Conservation (phyloP, 2,113 vertebrate species). For the Panthera tigris region DNA sequence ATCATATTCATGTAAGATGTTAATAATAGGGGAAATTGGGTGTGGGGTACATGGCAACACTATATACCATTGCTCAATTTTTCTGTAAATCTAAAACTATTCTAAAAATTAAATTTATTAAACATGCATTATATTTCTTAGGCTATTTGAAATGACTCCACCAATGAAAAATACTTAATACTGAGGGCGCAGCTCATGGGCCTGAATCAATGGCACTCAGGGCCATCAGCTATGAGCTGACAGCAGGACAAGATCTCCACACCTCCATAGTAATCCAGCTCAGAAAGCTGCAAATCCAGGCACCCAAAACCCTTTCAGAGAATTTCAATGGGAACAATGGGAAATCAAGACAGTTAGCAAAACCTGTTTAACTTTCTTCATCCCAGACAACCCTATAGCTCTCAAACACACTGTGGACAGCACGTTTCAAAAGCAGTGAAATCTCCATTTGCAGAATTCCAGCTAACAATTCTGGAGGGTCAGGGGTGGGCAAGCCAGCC, state of each 20-base stretch:
- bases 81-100: background rate
- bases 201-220: slow-evolving; percentile 29
- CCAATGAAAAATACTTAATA: slow-evolving; percentile 36
- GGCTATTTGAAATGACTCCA: slow-evolving; percentile 42
- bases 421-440: slow-evolving; percentile 11
- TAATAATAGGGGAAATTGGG: slow-evolving; percentile 3
- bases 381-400: background rate
- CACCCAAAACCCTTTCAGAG: background rate
- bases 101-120: slow-evolving; percentile 25
- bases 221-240: background rate
- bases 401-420: background rate
- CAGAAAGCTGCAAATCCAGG: slow-evolving; percentile 20
- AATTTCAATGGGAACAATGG: slow-evolving; percentile 23
- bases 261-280: background rate
- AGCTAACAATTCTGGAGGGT: slow-evolving; percentile 8
- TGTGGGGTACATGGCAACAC: background rate
- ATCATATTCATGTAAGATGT: background rate
- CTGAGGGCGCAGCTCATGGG: background rate
- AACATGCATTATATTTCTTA: slow-evolving; percentile 24
- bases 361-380: slow-evolving; percentile 36
- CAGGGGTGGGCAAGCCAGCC: background rate
- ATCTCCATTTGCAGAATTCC: slow-evolving; percentile 14
- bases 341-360: slow-evolving; percentile 24
- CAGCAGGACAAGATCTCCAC: slow-evolving; percentile 22
- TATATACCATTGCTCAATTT: background rate